phyloP scores from a whole-genome alignment of 1,140 invertebrate species.

The Drosophila micromelanica region DNA sequence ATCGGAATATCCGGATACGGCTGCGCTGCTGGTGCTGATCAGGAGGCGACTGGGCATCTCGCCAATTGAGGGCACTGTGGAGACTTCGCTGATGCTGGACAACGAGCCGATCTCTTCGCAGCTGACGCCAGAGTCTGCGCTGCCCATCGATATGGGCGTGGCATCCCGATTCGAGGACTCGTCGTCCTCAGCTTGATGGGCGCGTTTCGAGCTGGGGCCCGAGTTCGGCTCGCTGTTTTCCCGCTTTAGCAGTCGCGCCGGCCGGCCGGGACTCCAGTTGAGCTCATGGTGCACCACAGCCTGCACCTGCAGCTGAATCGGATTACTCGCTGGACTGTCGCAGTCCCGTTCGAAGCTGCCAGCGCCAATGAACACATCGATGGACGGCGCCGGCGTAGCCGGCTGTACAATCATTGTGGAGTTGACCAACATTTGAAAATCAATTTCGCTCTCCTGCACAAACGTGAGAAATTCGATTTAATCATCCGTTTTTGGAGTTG shows the following conservation, averaged over 20 bases:
- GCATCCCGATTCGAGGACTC: conserved; percentile 19
- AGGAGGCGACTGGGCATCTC: conserved; percentile 64
- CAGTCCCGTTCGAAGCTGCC: conserved; percentile 9
- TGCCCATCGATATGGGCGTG: conserved; percentile 33
- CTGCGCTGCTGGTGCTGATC: conserved; percentile 69
- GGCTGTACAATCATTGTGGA: conserved; percentile 60
- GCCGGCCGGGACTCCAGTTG: conserved; percentile 54
- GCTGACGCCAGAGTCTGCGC: conserved; percentile 55
- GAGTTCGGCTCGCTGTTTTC: background rate
- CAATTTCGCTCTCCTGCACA: conserved; percentile 50
- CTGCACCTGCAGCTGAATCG: conserved; percentile 32
- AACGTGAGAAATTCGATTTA: too few relatives aligned
- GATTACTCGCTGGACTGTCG: conserved; percentile 36
- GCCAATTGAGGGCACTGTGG: conserved; percentile 47
- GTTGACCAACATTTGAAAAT: conserved; percentile 39
- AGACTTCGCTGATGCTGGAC: conserved; percentile 34
- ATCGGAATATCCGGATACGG: conserved; percentile 40
- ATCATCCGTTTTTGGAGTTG: background rate
- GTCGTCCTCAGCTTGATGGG: background rate
- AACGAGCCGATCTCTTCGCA: conserved; percentile 40
- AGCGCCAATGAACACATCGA: background rate
- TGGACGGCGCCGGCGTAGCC: background rate
- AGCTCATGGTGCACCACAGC: conserved; percentile 62
- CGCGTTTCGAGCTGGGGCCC: conserved; percentile 22
- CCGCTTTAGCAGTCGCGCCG: conserved; percentile 17